Evolutionary conservation across 2,113 vertebrate genomes (phyloP).

Genomic region (Bambusicola thoracicus): DNA sequence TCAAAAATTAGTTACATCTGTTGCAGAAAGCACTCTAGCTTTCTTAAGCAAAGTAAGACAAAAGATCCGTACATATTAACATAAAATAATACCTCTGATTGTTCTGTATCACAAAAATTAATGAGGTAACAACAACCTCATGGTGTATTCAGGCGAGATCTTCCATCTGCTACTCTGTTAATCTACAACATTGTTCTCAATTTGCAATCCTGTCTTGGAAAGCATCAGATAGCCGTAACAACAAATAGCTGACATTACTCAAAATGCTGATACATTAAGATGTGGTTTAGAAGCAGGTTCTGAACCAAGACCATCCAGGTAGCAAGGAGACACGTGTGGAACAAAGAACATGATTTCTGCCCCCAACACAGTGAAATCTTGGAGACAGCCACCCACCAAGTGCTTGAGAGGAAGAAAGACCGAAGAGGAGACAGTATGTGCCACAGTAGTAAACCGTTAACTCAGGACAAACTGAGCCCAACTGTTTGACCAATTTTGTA

Average conservation of each 20-base stretch:
- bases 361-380: neutral
- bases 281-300: neutral
- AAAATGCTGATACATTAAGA: neutral
- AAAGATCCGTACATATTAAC: neutral
- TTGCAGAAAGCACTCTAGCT: neutral
- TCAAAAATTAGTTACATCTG: constrained; percentile 37
- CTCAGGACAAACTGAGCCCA: neutral
- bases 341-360: neutral
- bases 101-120: neutral
- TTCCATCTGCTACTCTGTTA: neutral
- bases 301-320: neutral
- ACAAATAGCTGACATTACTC: neutral
- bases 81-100: neutral
- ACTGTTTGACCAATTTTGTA: neutral
- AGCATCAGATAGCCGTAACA: neutral
- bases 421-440: neutral
- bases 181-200: neutral
- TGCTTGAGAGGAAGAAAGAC: neutral
- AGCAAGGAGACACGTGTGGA: neutral
- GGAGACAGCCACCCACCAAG: neutral
- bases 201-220: neutral
- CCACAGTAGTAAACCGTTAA: neutral
- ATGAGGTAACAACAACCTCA: neutral
- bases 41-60: neutral
- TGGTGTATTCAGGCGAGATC: neutral